phyloP scores from a whole-genome alignment of 2,113 vertebrate species.

The Nematolebias whitei region DNA sequence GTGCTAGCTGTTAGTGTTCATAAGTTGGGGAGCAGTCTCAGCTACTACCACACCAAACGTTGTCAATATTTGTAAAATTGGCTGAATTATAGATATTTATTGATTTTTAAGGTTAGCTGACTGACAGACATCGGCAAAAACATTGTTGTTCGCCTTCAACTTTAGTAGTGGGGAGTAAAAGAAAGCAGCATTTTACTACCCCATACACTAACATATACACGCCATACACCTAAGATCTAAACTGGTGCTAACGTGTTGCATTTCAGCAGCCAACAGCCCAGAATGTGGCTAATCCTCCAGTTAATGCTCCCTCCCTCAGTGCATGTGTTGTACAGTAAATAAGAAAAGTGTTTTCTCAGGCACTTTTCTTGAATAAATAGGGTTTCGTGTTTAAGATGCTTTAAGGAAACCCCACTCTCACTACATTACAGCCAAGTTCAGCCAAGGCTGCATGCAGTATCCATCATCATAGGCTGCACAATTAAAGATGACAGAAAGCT shows the following conservation, averaged over 20 bases:
- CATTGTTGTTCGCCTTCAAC: no score
- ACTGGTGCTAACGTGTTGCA: constrained; percentile 33
- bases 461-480: constrained; percentile 39
- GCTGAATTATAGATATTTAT: no score
- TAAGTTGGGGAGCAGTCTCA: no score
- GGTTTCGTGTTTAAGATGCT: constrained; percentile 59
- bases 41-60: no score
- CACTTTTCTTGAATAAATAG: constrained; percentile 51
- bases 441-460: constrained; percentile 43
- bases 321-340: constrained; percentile 59
- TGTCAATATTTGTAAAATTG: no score
- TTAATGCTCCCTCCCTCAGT: constrained; percentile 29
- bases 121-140: no score
- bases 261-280: constrained; percentile 36
- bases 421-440: constrained; percentile 46
- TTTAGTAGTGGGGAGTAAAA: no score
- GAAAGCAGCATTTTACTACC: constrained; percentile 4
- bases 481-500: constrained; percentile 57
- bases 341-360: constrained; percentile 57
- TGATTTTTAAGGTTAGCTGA: no score
- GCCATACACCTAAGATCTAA: constrained; percentile 36
- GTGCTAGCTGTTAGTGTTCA: no score
- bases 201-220: constrained; percentile 34
- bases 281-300: constrained; percentile 30
- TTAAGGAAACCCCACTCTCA: constrained; percentile 50